Base-by-base conservation (phyloP, 2,888 invertebrate species). In the Lomographa bimaculata region DNA sequence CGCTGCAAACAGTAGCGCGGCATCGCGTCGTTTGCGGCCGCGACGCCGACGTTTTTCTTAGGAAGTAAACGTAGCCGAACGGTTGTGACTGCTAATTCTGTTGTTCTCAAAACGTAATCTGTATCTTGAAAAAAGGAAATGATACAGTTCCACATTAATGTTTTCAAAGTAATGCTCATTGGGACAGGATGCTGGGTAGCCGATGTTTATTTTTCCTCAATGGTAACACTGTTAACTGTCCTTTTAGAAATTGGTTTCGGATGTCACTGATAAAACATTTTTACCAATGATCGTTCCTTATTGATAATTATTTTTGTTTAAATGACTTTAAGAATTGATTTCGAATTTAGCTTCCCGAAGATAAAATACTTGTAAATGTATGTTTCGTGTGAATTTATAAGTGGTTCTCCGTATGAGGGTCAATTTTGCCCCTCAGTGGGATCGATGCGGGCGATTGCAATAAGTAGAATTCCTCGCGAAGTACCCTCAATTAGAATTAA, bases 401-500 rank as follows among this genome's bases (percentile, higher is more conserved):
- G 63, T 64, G 54, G 9, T 23, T 38, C 46, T 33, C 11, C 21
- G 26, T 39, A 85, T 84, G 77, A 60, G 86, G 86, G 83, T 64
- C 64, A 62, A 50, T 60, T 60, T 65, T 61, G 53, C 65, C 69
- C 73, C 59, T 66, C 68, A 62, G 60, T 43, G 47, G 44, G 46
- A 45, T 44, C 54, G 56, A 87, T 87, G 86, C 87, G 87, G 87
- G 87, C 79, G 73, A 74, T 77, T 60, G 82, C 84, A 79, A 77
- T 77, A 77, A 74, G 36, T 41, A 47, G 29, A 66, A 73, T 73
- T 75, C 67, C 71, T 74, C 60, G 80, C 79, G 67, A 82, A 83
- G 75, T 76, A 79, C 84, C 64, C 83, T 85, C 79, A 87, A 89
- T 87, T 86, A 84, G 72, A 79, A 83, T 84, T 84, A 85, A 89